These are phyloP conservation scores for Bathynomus jamesi DNA, from an alignment of 1,140 invertebrate genomes.

Conservation along the genomic window DNA sequence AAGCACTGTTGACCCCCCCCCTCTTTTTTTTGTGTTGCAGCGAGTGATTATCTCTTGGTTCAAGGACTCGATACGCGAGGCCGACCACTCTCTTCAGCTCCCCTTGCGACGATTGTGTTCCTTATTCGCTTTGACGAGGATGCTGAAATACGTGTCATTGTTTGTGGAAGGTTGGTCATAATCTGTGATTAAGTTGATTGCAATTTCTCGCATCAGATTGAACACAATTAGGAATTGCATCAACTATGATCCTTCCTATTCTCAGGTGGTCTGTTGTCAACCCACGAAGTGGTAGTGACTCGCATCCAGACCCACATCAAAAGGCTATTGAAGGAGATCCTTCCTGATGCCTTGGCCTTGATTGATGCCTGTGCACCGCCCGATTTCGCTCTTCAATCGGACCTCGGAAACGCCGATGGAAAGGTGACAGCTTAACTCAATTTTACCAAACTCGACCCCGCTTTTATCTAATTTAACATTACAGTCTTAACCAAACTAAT, in stretches of 20 bases:
- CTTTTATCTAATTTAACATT: too few species aligned
- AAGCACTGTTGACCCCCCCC: background rate
- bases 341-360: slow-evolving; percentile 65
- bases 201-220: background rate
- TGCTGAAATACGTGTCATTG: slow-evolving; percentile 21
- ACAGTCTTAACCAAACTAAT: too few species aligned
- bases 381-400: slow-evolving; percentile 75
- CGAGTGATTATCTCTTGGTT: slow-evolving; percentile 16
- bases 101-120: slow-evolving; percentile 39
- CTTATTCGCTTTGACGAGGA: slow-evolving; percentile 23
- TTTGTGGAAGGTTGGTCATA: slow-evolving; percentile 18
- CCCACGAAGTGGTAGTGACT: slow-evolving; percentile 37
- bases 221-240: background rate
- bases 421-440: too few species aligned
- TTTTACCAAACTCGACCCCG: too few species aligned
- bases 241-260: background rate
- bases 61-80: slow-evolving; percentile 7
- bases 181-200: background rate
- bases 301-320: slow-evolving; percentile 50
- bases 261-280: slow-evolving; percentile 17
- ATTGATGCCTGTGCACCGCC: slow-evolving; percentile 78
- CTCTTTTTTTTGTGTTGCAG: slow-evolving; percentile 10
- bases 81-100: slow-evolving; percentile 26
- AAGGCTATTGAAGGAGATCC: slow-evolving; percentile 54
- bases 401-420: slow-evolving; percentile 69